A percentile compares a stretch with the other conserved stretches of the same genome.
phyloP scores from a whole-genome alignment of 2,797 vertebrate genomes.

The Dromococcyx pavoninus region DNA sequence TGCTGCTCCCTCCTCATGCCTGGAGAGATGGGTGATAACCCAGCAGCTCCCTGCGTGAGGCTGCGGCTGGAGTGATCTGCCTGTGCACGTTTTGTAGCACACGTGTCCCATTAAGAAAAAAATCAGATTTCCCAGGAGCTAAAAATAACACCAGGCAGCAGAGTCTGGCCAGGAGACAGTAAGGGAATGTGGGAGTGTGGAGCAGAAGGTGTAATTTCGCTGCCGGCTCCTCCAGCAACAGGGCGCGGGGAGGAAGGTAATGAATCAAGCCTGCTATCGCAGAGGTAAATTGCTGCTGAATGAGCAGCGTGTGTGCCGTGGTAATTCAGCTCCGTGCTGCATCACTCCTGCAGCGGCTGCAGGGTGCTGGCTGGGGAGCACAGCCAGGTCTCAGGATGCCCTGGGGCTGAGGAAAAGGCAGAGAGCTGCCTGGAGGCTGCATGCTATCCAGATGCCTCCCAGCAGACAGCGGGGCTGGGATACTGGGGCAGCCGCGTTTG shows the following conservation, averaged over 20 bases:
- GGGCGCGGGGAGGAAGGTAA: not conserved
- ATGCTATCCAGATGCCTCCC: not conserved
- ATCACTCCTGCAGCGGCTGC: accelerated
- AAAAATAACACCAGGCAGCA: slow-evolving; percentile 49
- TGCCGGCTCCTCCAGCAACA: not conserved
- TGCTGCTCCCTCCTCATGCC: accelerated
- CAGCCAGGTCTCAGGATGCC: not conserved
- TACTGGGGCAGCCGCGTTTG: not conserved
- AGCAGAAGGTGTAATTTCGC: slow-evolving; percentile 33
- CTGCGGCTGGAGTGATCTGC: not conserved
- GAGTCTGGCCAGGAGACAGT: not conserved
- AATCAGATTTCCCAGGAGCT: slow-evolving; percentile 25
- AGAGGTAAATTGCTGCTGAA: not conserved
- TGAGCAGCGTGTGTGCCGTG: not conserved
- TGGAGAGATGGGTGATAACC: accelerated
- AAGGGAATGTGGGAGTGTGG: not conserved
- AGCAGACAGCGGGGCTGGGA: accelerated
- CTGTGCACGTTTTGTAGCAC: not conserved
- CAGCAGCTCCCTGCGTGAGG: accelerated
- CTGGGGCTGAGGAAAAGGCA: not conserved
- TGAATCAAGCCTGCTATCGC: not conserved
- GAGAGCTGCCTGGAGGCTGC: not conserved
- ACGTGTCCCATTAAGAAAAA: slow-evolving; percentile 33
- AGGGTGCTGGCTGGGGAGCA: not conserved
- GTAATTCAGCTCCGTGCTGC: not conserved